A percentile compares a stretch with the other conserved stretches of the same genome.
Conservation (phyloP, 2,888 invertebrate species). For the Erpobdella octoculata region DNA sequence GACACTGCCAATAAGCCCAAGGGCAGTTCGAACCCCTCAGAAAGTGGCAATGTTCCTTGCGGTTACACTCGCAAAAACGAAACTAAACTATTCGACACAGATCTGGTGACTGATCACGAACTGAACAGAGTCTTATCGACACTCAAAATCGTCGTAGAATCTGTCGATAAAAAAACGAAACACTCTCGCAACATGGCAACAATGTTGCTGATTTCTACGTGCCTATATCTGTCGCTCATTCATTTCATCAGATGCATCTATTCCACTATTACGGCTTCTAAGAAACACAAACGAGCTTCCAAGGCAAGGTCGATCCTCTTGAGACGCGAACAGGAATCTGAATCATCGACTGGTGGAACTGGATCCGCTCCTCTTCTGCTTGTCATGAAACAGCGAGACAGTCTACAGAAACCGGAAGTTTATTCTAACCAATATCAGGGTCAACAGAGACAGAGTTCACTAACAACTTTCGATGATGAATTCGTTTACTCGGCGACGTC, state of each 20-base stretch:
- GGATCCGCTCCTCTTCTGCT: conserved; percentile 8
- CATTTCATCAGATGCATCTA: conserved; percentile 34
- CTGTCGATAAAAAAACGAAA: conserved; percentile 2
- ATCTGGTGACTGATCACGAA: conserved; percentile 34
- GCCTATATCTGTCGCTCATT: conserved; percentile 29
- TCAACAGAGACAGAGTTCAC: background rate
- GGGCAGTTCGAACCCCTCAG: background rate
- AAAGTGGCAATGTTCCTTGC: conserved; percentile 29
- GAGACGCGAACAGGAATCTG: background rate
- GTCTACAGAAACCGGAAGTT: background rate
- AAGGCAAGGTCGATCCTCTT: background rate
- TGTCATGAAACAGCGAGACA: background rate
- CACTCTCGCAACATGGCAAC: background rate
- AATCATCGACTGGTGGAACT: background rate
- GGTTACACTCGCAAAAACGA: conserved; percentile 38
- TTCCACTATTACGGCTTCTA: conserved; percentile 29
- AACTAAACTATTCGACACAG: conserved; percentile 34
- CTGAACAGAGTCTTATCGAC: conserved; percentile 26
- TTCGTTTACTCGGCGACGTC: background rate
- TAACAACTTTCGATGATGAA: background rate
- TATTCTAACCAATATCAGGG: background rate
- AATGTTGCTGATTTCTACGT: conserved; percentile 28
- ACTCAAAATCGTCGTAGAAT: conserved; percentile 30
- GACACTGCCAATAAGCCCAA: background rate
- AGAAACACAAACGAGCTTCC: conserved; percentile 20